These are phyloP conservation scores for Phainopepla nitens DNA, from an alignment of 2,113 vertebrate species.

Conservation along the genomic window DNA sequence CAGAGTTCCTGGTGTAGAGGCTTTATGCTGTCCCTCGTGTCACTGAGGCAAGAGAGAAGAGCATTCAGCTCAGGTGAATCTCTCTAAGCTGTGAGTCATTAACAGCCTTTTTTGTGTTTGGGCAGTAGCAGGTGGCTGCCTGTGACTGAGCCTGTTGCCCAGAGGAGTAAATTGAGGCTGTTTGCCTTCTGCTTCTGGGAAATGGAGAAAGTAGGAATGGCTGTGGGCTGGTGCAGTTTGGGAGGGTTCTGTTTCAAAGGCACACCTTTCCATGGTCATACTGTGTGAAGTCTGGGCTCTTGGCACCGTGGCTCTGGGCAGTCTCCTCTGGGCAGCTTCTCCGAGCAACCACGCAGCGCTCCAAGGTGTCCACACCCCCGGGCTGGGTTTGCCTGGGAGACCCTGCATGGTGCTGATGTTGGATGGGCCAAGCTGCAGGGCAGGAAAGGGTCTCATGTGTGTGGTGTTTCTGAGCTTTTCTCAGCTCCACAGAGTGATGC, in stretches of 20 bases:
- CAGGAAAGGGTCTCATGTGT: fast-evolving
- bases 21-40: neutral
- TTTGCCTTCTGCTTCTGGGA: neutral
- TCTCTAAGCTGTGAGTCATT: neutral
- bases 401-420: neutral
- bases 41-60: neutral
- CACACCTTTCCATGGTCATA: fast-evolving
- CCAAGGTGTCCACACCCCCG: fast-evolving
- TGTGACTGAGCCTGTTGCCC: neutral
- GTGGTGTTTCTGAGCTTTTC: neutral
- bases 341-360: fast-evolving
- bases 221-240: fast-evolving
- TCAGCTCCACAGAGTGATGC: neutral
- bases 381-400: neutral
- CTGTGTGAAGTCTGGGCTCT: neutral
- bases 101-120: neutral
- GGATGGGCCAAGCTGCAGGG: neutral
- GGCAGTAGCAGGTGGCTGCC: neutral
- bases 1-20: neutral
- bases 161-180: neutral
- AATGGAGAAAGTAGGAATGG: neutral
- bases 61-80: neutral
- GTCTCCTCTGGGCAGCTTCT: neutral
- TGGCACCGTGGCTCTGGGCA: neutral
- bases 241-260: neutral